These are phyloP conservation scores for Yponomeuta malinellus DNA, from an alignment of 2,888 invertebrate species.

Conservation along the genomic window DNA sequence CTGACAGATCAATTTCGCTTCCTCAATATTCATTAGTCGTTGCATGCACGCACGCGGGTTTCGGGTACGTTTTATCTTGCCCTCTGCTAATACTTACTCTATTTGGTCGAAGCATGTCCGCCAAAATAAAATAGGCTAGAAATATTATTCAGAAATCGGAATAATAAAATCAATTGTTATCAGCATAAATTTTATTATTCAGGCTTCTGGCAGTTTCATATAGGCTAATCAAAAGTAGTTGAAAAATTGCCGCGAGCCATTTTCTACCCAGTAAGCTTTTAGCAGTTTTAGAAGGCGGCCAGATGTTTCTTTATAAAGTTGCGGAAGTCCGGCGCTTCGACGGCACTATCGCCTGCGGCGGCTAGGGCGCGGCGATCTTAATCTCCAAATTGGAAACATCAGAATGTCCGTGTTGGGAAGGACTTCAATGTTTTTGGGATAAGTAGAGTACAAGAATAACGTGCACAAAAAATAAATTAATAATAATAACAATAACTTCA, in stretches of 20 bases:
- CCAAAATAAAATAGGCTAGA: too few species aligned
- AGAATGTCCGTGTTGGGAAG: neutral
- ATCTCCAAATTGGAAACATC: slow-evolving; percentile 20
- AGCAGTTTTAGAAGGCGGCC: neutral
- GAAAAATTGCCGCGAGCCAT: neutral
- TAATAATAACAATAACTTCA: too few species aligned
- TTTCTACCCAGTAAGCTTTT: neutral
- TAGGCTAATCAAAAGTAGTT: neutral
- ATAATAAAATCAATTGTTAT: too few species aligned
- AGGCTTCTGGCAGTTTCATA: too few species aligned
- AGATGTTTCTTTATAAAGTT: slow-evolving; percentile 6
- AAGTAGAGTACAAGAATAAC: neutral
- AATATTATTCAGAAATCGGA: too few species aligned
- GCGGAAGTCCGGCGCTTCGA: slow-evolving; percentile 3
- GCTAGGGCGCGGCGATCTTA: slow-evolving; percentile 1
- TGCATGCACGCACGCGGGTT: too few species aligned
- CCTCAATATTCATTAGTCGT: too few species aligned
- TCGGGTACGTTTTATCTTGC: too few species aligned
- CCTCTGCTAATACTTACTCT: too few species aligned
- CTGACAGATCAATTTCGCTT: too few species aligned
- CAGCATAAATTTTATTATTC: too few species aligned
- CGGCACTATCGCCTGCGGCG: slow-evolving; percentile 6
- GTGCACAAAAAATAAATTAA: neutral
- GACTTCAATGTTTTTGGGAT: neutral
- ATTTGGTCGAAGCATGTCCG: too few species aligned